Percentiles rank a stretch among this genome's conserved stretches.
phyloP scores from a whole-genome alignment of 2,113 vertebrate genomes.

The Trichechus manatus region DNA sequence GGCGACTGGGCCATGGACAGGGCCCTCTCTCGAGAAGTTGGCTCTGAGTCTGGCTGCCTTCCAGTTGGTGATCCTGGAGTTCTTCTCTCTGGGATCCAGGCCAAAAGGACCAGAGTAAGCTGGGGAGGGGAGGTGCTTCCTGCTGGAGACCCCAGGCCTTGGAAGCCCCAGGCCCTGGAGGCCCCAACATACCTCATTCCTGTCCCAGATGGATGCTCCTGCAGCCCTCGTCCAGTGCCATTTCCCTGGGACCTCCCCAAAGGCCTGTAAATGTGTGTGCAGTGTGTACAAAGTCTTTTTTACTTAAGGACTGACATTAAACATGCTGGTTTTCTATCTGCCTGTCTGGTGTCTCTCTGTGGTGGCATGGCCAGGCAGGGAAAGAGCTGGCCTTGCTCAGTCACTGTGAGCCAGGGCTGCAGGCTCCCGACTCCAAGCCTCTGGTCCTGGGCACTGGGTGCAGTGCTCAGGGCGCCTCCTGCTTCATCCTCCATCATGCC shows the following conservation, averaged over 20 bases:
- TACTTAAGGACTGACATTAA: conserved; percentile 75
- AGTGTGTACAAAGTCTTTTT: conserved; percentile 67
- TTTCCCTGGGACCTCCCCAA: conserved; percentile 57
- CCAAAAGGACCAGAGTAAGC: background rate
- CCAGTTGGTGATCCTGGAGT: background rate
- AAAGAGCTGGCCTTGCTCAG: background rate
- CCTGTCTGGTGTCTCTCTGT: conserved; percentile 42
- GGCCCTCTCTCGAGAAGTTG: background rate
- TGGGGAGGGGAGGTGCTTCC: background rate
- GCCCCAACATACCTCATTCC: conserved; percentile 79
- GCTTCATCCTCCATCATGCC: background rate
- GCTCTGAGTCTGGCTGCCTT: conserved; percentile 40
- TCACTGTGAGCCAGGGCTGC: background rate
- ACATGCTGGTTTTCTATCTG: conserved; percentile 74
- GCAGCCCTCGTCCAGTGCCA: background rate
- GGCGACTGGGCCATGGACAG: background rate
- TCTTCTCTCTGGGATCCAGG: background rate
- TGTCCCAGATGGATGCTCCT: background rate
- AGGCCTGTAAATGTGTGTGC: conserved; percentile 78
- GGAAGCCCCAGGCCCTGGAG: conserved; percentile 56
- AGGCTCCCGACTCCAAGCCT: background rate
- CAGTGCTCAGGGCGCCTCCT: background rate
- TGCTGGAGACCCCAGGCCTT: background rate
- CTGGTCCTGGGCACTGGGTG: background rate
- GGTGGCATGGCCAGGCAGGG: background rate